A percentile compares a stretch with the other conserved stretches of the same genome.
Conservation (phyloP, 2,797 vertebrate genomes). For the Nyctibius grandis region DNA sequence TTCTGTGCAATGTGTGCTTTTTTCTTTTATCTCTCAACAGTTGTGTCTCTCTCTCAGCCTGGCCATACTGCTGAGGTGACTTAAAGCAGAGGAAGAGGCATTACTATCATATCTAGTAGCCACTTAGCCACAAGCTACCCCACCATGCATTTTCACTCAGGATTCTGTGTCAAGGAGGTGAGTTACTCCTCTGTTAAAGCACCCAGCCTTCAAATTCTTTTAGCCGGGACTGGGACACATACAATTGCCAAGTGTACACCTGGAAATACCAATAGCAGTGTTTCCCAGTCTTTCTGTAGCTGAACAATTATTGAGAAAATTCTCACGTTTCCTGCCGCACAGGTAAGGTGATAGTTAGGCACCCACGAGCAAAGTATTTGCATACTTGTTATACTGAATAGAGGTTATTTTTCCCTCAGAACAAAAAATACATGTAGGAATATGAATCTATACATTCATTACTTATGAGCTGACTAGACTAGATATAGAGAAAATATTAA, state of each 20-base stretch:
- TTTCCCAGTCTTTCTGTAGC: not conserved
- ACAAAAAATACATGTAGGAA: not conserved
- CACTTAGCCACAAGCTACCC: not conserved
- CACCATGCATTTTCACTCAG: not conserved
- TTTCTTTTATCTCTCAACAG: not conserved
- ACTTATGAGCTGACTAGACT: not conserved
- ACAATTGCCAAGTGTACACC: not conserved
- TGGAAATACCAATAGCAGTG: not conserved
- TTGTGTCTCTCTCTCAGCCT: not conserved
- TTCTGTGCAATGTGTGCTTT: not conserved
- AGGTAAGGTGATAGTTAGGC: not conserved
- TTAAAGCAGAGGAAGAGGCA: not conserved
- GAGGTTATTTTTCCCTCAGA: not conserved
- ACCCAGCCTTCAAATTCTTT: not conserved
- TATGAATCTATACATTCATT: not conserved
- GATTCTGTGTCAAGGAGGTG: not conserved
- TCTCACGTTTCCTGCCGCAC: not conserved
- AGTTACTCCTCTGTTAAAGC: not conserved
- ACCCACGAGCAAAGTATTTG: rapidly evolving
- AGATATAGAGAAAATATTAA: slow-evolving; percentile 2
- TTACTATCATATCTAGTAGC: not conserved
- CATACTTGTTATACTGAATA: not conserved
- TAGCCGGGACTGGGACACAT: not conserved
- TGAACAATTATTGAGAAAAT: not conserved
- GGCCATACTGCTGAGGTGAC: not conserved